A percentile compares a stretch with the other conserved stretches of the same genome.
Conservation (phyloP, 1,140 invertebrate genomes). For the Orius insidiosus region DNA sequence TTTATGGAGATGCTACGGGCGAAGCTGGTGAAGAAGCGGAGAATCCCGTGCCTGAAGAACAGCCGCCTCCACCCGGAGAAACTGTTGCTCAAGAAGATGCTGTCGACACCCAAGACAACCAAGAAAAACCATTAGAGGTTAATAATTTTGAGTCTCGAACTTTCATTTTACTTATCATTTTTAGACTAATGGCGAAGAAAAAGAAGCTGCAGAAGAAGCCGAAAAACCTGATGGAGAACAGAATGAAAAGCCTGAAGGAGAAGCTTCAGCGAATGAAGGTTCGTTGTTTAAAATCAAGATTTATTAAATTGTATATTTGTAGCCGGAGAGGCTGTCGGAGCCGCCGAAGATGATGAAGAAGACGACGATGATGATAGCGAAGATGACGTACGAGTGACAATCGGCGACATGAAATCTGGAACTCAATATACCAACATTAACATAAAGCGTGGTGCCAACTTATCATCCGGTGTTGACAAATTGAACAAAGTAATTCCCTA, state of each 20-base stretch:
- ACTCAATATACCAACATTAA: conserved; percentile 44
- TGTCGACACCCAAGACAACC: too few species aligned
- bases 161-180: not conserved
- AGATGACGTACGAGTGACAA: conserved; percentile 68
- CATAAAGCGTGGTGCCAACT: conserved; percentile 36
- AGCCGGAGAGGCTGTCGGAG: too few species aligned
- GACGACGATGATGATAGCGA: conserved; percentile 54
- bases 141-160: too few species aligned
- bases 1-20: too few species aligned
- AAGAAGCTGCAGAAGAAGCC: not conserved
- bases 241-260: conserved; percentile 1
- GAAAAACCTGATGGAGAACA: not conserved
- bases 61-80: too few species aligned
- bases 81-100: too few species aligned
- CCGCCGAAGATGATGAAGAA: conserved; percentile 36
- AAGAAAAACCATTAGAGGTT: too few species aligned
- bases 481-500: conserved; percentile 18
- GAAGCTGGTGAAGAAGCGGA: too few species aligned
- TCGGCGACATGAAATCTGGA: conserved; percentile 62
- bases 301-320: too few species aligned
- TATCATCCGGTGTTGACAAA: conserved; percentile 32
- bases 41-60: too few species aligned
- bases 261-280: not conserved
- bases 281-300: too few species aligned
- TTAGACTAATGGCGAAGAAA: not conserved